Base-by-base conservation (phyloP, 2,888 invertebrate genomes). In the Eupithecia vulgata region DNA sequence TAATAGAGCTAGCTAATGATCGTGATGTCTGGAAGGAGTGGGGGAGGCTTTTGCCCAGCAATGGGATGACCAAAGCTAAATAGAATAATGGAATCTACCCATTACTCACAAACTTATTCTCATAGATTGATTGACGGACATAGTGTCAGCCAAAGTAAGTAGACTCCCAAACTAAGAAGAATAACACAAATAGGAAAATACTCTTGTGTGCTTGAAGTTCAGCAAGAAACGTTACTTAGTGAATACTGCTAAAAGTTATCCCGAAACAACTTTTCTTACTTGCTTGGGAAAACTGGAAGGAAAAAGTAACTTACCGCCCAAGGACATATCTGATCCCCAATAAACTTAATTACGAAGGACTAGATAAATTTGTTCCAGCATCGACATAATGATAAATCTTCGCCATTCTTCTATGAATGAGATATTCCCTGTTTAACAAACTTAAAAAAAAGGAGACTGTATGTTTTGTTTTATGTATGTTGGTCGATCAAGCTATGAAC, bases 261-360 rank as follows among this genome's bases (percentile, higher is more conserved):
- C 57, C 57, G 13, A 57, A 57, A 57, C 25, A 57, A 57, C 57
- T 57, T 57, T 57, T 42, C 35, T 35, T 45, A 12, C 57, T 57
- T 25, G 57, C 57, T 57, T 25, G 57, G 25, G 25, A 25, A 25
- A 25, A 57, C 25, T 25, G 1, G n/a, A 25, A 52, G 52, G 21
- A 57, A 57, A 52, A 12, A 57, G 48, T 21, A 52, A 45, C 45
- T n/a, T n/a, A n/a, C n/a, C n/a, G 17, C 45, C 45, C 57, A 57
- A 57, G 25, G 57, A 57, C 25, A 57, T 57, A 10, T 57, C 25
- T 5, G 13, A 13, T 25, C 57, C 57, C 21, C 12, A 57, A 25
- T 13, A 57, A 57, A 57, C 25, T 12, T 25, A 57, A 25, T 57
- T 57, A 57, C 25, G 57, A 25, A 57, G 57, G 57, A 25, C 57